Percentiles rank a stretch among this genome's conserved stretches.
Conservation (phyloP, 1,140 invertebrate genomes). For the Euwallacea fornicatus region DNA sequence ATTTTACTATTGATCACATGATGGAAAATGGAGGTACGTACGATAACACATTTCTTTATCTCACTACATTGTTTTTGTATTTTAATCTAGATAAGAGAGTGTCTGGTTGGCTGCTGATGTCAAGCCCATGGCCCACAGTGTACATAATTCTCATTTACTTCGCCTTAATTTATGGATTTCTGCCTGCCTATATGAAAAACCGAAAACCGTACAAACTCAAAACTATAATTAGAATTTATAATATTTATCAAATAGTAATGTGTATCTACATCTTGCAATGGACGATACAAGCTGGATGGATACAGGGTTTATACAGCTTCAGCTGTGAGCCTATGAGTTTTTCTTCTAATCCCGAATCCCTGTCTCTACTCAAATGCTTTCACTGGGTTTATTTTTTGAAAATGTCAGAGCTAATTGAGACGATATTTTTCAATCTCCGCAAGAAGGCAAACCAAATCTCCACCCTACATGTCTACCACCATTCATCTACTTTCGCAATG, state of each 20-base stretch:
- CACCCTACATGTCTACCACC: slow-evolving; percentile 75
- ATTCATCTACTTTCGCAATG: slow-evolving; percentile 63
- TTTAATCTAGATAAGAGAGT: slow-evolving; percentile 24
- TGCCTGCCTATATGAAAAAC: slow-evolving; percentile 68
- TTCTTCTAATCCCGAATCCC: slow-evolving; percentile 60
- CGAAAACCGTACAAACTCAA: slow-evolving; percentile 62
- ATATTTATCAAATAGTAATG: slow-evolving; percentile 60
- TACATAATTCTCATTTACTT: slow-evolving; percentile 65
- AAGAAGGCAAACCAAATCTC: slow-evolving; percentile 73
- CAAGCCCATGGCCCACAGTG: slow-evolving; percentile 57
- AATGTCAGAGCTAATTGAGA: slow-evolving; percentile 56
- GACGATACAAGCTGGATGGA: slow-evolving; percentile 47
- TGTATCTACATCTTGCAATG: slow-evolving; percentile 56
- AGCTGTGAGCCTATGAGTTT: slow-evolving; percentile 70
- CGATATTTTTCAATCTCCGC: slow-evolving; percentile 69
- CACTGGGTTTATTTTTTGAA: slow-evolving; percentile 59
- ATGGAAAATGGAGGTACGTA: too few species aligned
- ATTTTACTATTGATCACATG: too few species aligned
- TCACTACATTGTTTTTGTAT: too few species aligned
- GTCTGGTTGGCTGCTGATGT: slow-evolving; percentile 59
- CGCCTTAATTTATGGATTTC: slow-evolving; percentile 62
- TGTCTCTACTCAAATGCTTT: slow-evolving; percentile 57
- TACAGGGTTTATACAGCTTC: slow-evolving; percentile 56
- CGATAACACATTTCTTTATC: too few species aligned
- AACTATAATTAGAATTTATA: slow-evolving; percentile 61